A percentile compares a stretch with the other conserved stretches of the same genome.
These are phyloP conservation scores for Meleagris gallopavo DNA, from an alignment of 2,113 vertebrate genomes.

Conservation along the genomic window DNA sequence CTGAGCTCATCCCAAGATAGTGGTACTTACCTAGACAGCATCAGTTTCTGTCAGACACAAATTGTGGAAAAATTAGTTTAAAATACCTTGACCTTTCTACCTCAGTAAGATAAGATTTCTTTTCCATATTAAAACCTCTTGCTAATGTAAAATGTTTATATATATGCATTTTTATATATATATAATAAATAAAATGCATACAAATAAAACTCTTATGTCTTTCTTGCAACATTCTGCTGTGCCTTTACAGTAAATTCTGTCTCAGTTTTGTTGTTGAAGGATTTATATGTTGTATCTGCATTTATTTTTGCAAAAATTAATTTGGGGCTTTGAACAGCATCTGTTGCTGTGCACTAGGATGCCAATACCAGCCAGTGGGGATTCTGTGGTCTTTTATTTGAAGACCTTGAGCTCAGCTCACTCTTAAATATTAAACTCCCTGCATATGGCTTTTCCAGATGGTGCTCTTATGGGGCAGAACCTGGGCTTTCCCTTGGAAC, in stretches of 20 bases:
- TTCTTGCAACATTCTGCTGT: background rate
- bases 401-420: background rate
- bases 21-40: constrained; percentile 29
- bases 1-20: constrained; percentile 58
- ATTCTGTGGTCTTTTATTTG: background rate
- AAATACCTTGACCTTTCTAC: constrained; percentile 43
- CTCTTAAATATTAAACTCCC: background rate
- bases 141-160: background rate
- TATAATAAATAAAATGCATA: background rate
- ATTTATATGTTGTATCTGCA: background rate
- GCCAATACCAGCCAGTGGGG: accelerated
- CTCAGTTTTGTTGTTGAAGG: background rate
- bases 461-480: background rate
- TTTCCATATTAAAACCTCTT: background rate
- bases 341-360: background rate
- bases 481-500: background rate
- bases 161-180: background rate
- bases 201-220: background rate
- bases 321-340: background rate
- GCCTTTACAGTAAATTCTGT: background rate
- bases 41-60: constrained; percentile 31
- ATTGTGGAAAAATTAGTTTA: constrained; percentile 51
- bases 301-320: background rate
- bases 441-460: accelerated
- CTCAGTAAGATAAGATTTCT: background rate